Evolutionary conservation across 2,888 invertebrate species (phyloP), one percentile per base, ranked within the genome.

Genomic region (Ormia ochracea): DNA sequence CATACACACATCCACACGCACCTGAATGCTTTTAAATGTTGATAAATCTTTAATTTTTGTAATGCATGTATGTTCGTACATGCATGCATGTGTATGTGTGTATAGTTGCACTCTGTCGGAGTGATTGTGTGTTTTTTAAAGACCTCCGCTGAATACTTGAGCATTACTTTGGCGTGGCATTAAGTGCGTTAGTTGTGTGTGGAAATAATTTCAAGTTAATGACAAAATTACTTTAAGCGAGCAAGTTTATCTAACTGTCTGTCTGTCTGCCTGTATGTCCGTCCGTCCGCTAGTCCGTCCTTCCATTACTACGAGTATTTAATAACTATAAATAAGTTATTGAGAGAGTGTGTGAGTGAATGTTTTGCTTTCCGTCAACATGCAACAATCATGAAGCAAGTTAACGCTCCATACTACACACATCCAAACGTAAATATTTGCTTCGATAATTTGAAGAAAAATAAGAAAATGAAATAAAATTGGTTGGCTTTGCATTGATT

Each of bases 181-280:
- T 76, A 76, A 80, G 63, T 80, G 80, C 79, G 79, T 79, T 75
- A 79, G 75, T 70, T 73, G 76, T 68, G 79, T 80, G 78, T 80
- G 76, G 75, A 87, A 87, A 87, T 87, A 87, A 87, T 87, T 87
- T 84, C 85, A 87, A 86, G 86, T 85, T 87, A 87, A 87, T 87
- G 87, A 87, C 84, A 85, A 86, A 84, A 84, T 84, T 84, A 80
- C 83, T 81, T 77, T 68, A 81, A 81, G 80, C 73, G 68, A 66
- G 38, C 70, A 72, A 65, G 36, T 45, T 45, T 36, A 23, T 14
- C 50, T 50, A 63, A 70, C 43, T 73, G 65, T 56, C 41, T 19
- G 12, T 50, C 12, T n/a, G 58, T 58, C 50, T 48, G 72, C 54
- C 21, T 7, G 65, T 38, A 12, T n/a, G 41, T 50, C n/a, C n/a